These are phyloP conservation scores for Delichon dasypus DNA, from an alignment of 2,797 vertebrate species.

Conservation along the genomic window DNA sequence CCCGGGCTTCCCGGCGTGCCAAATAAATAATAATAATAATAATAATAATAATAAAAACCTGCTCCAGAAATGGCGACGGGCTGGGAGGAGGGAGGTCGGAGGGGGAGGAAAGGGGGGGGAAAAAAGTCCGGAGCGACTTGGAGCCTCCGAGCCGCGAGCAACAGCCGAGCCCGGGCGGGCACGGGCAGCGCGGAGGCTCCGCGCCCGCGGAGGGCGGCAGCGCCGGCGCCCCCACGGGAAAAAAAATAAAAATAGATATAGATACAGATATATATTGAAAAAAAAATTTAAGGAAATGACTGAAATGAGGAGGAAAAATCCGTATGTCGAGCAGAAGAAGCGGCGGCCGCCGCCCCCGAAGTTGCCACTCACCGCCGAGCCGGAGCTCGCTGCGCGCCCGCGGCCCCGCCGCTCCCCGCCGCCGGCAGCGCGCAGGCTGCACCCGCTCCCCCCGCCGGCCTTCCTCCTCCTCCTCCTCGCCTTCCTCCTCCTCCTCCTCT, in stretches of 20 bases:
- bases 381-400: constrained; percentile 15
- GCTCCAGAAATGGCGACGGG: constrained; percentile 75
- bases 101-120: neutral
- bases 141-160: constrained; percentile 73
- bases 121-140: constrained; percentile 45
- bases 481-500: constrained; percentile 14
- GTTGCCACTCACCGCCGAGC: constrained; percentile 21
- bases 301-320: neutral
- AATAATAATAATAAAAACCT: neutral
- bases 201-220: neutral
- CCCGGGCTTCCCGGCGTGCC: neutral
- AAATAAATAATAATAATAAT: neutral
- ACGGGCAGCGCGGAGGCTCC: neutral
- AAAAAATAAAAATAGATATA: too few species aligned
- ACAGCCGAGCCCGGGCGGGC: constrained; percentile 74
- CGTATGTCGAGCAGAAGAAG: neutral
- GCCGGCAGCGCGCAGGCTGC: constrained; percentile 28
- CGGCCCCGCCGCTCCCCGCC: constrained; percentile 25
- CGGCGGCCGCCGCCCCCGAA: neutral
- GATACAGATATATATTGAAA: too few species aligned
- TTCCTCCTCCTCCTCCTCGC: neutral
- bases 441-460: constrained; percentile 75
- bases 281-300: neutral
- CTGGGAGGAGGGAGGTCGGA: constrained; percentile 19
- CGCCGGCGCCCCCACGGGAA: neutral